Conservation (phyloP, 2,113 vertebrate genomes). For the Anoura caudifer region DNA sequence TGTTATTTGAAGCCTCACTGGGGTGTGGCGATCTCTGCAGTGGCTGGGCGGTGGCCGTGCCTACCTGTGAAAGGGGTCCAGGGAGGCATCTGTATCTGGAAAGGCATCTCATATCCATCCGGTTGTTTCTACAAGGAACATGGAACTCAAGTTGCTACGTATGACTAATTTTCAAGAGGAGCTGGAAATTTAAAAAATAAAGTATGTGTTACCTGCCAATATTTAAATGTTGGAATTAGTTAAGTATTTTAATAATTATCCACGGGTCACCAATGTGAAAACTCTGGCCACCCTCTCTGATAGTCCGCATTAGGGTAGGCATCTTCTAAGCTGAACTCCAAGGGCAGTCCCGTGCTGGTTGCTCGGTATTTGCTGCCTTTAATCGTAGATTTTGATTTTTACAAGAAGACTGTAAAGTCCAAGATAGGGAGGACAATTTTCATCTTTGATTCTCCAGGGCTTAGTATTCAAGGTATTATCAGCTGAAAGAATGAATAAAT, state of each 20-base stretch:
- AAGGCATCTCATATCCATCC: background rate
- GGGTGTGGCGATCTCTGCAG: background rate
- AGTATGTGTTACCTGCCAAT: background rate
- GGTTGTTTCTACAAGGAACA: background rate
- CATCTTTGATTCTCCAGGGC: background rate
- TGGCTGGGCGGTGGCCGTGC: background rate
- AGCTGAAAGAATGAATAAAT: background rate
- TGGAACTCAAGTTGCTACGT: background rate
- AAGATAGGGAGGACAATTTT: background rate
- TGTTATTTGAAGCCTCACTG: background rate
- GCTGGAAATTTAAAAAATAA: background rate
- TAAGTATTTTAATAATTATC: background rate
- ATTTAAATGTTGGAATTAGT: background rate
- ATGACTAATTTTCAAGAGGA: background rate
- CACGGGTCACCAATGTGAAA: background rate
- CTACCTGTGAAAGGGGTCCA: background rate
- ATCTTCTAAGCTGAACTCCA: background rate
- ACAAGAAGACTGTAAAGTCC: background rate
- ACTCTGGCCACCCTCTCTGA: background rate
- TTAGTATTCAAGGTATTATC: background rate
- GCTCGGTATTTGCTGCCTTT: background rate
- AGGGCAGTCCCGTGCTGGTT: background rate
- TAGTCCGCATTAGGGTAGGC: background rate
- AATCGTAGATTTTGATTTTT: background rate
- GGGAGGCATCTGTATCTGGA: background rate